Evolutionary conservation across 64 coral and sea anemone species (phyloP), one percentile per base, ranked within the genome.

Genomic region (Montipora efflorescens): DNA sequence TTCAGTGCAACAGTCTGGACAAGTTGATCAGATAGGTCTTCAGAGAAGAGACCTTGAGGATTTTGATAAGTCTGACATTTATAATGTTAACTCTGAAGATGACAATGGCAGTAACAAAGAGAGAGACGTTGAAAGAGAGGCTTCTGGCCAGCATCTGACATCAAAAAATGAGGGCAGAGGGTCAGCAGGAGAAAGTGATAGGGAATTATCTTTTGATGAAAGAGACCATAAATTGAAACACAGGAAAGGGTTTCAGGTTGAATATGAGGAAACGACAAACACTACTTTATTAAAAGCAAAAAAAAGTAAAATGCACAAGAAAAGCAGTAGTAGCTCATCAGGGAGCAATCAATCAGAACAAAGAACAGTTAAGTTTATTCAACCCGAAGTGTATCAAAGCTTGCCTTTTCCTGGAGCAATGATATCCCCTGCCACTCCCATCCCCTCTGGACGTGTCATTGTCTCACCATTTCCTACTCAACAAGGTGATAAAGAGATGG

Each of bases 361-460:
- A 23, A 92, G 44, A 46, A 93, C 67, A 50, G 89, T 97, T 10
- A 94, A 97, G 72, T 94, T 97, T 79, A 89, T 97, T 79, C 92
- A 97, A 89, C 96, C 96, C 71, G 92, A 97, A 57, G 93, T 97
- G 43, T 80, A 74, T 44, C 74, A 94, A 20, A 83, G 64, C 15
- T 18, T 94, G 8, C 64, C 95, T 62, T 45, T 90, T 79, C 67
- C 80, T 83, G 87, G 88, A 46, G 51, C 48, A 9, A 19, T 59
- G 16, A 77, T 92, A 19, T 79, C 96, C 10, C 93, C 96, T 12
- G 89, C 93, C 3, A 97, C 93, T 7, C 93, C 96, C 4, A 92
- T 95, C 52, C 89, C 96, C 0, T 92, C 84, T 61, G 96, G 96
- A 47, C 92, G 83, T 76, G 93, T 97, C 59, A 92, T 97, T 79